These are phyloP conservation scores for Drosophila novamexicana DNA, from an alignment of 1,140 invertebrate species.

Conservation along the genomic window DNA sequence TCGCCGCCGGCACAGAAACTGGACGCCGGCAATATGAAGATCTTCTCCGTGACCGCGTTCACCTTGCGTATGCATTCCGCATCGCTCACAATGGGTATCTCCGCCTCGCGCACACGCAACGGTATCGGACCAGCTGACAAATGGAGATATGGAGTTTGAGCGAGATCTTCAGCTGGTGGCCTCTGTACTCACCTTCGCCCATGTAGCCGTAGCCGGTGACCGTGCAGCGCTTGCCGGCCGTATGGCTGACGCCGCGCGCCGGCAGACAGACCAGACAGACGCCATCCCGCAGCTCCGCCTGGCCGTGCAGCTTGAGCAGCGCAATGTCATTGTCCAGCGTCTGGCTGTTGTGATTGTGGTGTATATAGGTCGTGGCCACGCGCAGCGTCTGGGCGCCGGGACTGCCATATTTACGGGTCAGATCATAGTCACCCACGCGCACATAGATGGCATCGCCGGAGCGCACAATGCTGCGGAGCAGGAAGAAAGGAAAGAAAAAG, in stretches of 20 bases:
- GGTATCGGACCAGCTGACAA: slow-evolving; percentile 94
- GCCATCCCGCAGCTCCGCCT: slow-evolving; percentile 94
- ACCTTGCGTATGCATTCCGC: slow-evolving; percentile 96
- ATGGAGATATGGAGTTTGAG: too few relatives aligned
- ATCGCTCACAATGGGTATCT: slow-evolving; percentile 96
- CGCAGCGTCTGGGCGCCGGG: slow-evolving; percentile 94
- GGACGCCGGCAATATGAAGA: slow-evolving; percentile 95
- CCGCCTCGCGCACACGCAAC: slow-evolving; percentile 93
- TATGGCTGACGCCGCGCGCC: slow-evolving; percentile 92
- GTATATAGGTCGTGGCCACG: slow-evolving; percentile 96
- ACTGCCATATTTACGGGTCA: slow-evolving; percentile 93
- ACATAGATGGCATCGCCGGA: slow-evolving; percentile 96
- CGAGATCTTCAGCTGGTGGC: too few relatives aligned
- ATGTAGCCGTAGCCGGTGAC: slow-evolving; percentile 97
- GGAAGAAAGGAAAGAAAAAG: not conserved
- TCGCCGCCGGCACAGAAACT: slow-evolving; percentile 97
- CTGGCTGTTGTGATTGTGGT: slow-evolving; percentile 98
- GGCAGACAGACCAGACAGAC: slow-evolving; percentile 91
- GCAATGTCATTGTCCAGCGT: slow-evolving; percentile 98
- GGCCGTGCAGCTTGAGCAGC: slow-evolving; percentile 94
- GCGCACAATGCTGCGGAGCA: slow-evolving; percentile 90
- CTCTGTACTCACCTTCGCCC: slow-evolving; percentile 91
- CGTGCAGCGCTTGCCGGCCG: slow-evolving; percentile 94
- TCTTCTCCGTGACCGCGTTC: slow-evolving; percentile 96
- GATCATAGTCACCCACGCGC: slow-evolving; percentile 96